Percentiles rank a stretch among this genome's conserved stretches.
phyloP scores from a whole-genome alignment of 1,140 invertebrate species.

The Mycetomoellerius zeteki region DNA sequence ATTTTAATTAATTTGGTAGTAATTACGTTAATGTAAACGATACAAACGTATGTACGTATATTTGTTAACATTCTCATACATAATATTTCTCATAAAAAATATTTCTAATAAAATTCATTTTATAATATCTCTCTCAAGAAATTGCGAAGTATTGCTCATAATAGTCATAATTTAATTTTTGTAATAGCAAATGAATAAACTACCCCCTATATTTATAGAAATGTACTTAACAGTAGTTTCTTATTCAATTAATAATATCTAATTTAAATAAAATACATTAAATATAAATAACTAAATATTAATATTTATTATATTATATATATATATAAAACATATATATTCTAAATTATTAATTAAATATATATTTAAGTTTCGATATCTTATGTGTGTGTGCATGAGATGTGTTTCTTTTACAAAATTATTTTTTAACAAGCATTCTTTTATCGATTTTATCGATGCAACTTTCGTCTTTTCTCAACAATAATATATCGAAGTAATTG shows the following conservation, averaged over 20 bases:
- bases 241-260: constrained; percentile 2
- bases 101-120: constrained; percentile 9
- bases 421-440: neutral
- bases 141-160: neutral
- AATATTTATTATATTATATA: neutral
- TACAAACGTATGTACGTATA: neutral
- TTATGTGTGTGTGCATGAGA: neutral
- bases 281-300: constrained; percentile 24
- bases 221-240: neutral
- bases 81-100: neutral
- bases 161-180: neutral
- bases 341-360: neutral
- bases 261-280: neutral
- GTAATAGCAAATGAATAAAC: neutral
- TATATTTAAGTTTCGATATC: neutral
- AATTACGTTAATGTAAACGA: neutral
- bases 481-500: neutral
- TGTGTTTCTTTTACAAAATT: neutral
- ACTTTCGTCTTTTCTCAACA: neutral
- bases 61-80: neutral
- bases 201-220: neutral
- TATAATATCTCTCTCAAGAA: neutral
- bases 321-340: too few species aligned
- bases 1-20: constrained; percentile 30
- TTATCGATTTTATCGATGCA: too few species aligned